Percentiles rank a stretch among this genome's conserved stretches.
Evolutionary conservation across 2,113 vertebrate species (phyloP).

Genomic region (Hydrolagus affinis): DNA sequence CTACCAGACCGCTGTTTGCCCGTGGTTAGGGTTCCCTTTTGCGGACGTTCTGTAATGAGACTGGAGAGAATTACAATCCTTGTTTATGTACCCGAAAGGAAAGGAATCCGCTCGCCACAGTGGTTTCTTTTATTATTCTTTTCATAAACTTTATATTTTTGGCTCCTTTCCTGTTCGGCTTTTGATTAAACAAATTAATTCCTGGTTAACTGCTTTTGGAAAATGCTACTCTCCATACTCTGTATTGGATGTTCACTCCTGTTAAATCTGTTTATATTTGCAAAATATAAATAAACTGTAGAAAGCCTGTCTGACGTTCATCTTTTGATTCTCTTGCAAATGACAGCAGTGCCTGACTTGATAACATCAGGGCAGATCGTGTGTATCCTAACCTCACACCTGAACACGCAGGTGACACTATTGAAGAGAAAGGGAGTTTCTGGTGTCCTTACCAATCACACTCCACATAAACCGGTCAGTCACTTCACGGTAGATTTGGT

Average conservation of each 20-base stretch:
- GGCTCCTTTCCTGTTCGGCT: constrained; percentile 6
- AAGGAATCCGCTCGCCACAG: neutral
- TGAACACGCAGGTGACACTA: too few species aligned
- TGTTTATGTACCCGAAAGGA: neutral
- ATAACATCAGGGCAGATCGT: too few species aligned
- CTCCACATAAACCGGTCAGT: too few species aligned
- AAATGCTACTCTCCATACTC: neutral
- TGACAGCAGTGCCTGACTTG: neutral
- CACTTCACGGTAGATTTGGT: too few species aligned
- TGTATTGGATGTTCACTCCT: neutral
- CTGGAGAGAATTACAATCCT: neutral
- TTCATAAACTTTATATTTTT: neutral
- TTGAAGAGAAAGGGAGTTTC: too few species aligned
- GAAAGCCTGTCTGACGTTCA: neutral
- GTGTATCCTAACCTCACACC: too few species aligned
- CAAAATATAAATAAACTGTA: constrained; percentile 23
- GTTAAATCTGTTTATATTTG: constrained; percentile 27
- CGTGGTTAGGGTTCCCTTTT: constrained; percentile 42
- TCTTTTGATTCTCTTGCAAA: neutral
- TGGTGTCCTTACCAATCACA: too few species aligned
- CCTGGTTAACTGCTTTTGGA: constrained; percentile 21
- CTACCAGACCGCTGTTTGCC: constrained; percentile 45
- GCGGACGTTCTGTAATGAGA: constrained; percentile 56
- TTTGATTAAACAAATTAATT: constrained; percentile 16
- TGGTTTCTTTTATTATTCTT: neutral